Evolutionary conservation across 2,888 invertebrate species (phyloP).

Genomic region (Heteromyza rotundicornis): DNA sequence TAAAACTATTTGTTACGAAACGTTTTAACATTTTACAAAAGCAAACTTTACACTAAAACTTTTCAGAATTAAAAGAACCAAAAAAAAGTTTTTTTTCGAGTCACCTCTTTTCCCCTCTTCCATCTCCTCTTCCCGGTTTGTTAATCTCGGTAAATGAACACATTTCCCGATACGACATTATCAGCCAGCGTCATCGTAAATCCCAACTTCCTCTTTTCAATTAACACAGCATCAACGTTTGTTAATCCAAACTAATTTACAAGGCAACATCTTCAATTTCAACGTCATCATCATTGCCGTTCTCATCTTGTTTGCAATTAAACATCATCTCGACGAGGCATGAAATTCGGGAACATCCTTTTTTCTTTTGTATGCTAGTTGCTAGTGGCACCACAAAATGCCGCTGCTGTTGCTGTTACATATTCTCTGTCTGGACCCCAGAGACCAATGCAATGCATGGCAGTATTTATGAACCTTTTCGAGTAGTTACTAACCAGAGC

Average conservation of each 20-base stretch:
- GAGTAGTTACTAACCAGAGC: background rate
- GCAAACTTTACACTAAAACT: too few relatives aligned
- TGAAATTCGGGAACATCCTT: conserved; percentile 51
- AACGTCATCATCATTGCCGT: conserved; percentile 46
- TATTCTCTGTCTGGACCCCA: background rate
- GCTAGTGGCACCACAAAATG: background rate
- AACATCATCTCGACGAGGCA: conserved; percentile 53
- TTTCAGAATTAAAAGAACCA: too few relatives aligned
- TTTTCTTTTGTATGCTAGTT: conserved; percentile 1
- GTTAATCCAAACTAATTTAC: conserved; percentile 50
- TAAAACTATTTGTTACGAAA: too few relatives aligned
- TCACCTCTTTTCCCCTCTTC: too few relatives aligned
- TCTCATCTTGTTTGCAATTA: conserved; percentile 46
- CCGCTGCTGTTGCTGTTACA: background rate
- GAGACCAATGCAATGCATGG: background rate
- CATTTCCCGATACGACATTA: background rate
- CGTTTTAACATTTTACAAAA: too few relatives aligned
- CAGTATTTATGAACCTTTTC: background rate
- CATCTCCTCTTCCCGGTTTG: too few relatives aligned
- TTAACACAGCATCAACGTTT: conserved; percentile 22
- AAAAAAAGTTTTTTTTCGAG: too few relatives aligned
- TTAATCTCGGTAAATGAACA: background rate
- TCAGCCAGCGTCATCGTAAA: background rate
- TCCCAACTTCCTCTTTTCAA: background rate
- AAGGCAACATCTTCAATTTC: conserved; percentile 50